Evolutionary conservation across 1,140 invertebrate species (phyloP), one percentile per base, ranked within the genome.

Genomic region (Zophobas morio): DNA sequence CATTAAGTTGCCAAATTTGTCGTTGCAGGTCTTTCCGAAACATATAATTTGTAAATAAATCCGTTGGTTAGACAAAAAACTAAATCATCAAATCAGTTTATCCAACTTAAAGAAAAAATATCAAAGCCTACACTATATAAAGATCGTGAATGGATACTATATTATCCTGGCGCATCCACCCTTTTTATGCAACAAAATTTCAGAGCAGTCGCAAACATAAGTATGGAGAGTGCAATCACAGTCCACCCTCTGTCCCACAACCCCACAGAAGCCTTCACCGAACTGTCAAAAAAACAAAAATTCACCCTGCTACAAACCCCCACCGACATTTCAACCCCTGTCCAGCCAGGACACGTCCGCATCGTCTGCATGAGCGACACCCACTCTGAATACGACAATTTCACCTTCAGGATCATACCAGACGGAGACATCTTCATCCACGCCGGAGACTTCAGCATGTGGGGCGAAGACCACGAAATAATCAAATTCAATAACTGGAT

Each of bases 291-390:
- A 79, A 84, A 86, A 0, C 92, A 94, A 84, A 91, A 90, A 83
- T 88, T 92, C 39, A 89, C 92, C 53, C 93, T 92, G 88, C 88
- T 90, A 39, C 91, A 90, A 84, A 83, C 86, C 35, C 91, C 92
- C 20, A 20, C 20, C 20, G 20, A 20, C 20, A 20, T 20, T 0
- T 87, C 87, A 6, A 84, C 80, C 80, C 86, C 87, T 2, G 87
- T 90, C 42, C 82, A 82, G 51, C 79, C 89, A 77, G 90, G 91
- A 49, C 89, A 88, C 88, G 88, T 94, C 1, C 88, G 95, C 66
- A 90, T 96, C 81, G 94, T 96, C 5, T 96, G 95, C 82, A 95
- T 96, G 90, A 95, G 94, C 78, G 95, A 97, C 83, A 97, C 96
- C 1, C 96, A 97, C 86, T 93, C 92, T 0, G 86, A 94, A 60